These are phyloP conservation scores for Zophobas atratus DNA, from an alignment of 1,140 invertebrate genomes.

Conservation along the genomic window DNA sequence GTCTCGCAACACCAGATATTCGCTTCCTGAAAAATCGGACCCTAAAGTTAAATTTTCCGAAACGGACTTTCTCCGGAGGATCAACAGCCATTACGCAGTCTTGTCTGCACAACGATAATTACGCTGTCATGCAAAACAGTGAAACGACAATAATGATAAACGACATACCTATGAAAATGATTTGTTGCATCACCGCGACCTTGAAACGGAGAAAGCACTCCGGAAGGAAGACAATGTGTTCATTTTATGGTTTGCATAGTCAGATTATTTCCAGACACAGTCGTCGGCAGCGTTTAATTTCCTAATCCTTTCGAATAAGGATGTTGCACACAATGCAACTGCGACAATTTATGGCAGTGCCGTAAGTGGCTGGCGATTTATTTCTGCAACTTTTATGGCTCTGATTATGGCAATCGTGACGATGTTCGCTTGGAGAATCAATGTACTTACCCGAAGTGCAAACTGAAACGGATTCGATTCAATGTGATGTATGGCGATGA, in stretches of 20 bases:
- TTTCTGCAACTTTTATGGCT: neutral
- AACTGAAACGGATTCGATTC: neutral
- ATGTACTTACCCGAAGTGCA: neutral
- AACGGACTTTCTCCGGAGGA: conserved; percentile 14
- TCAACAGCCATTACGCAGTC: conserved; percentile 28
- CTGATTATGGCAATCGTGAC: neutral
- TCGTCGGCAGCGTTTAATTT: neutral
- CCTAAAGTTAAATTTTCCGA: conserved; percentile 13
- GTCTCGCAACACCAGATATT: neutral
- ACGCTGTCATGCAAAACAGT: conserved; percentile 19
- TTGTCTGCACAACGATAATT: conserved; percentile 7
- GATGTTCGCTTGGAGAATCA: neutral
- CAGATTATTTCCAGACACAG: too few species aligned
- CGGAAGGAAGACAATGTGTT: conserved; percentile 18
- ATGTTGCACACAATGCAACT: neutral
- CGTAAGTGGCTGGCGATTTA: neutral
- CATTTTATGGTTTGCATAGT: too few species aligned
- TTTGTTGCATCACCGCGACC: conserved; percentile 24
- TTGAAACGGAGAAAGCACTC: conserved; percentile 47
- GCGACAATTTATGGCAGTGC: neutral
- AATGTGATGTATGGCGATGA: neutral
- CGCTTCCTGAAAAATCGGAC: neutral
- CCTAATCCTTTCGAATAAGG: conserved; percentile 4
- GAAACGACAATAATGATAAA: conserved; percentile 36
- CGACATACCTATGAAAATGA: conserved; percentile 17